These are phyloP conservation scores for Sphaerophoria taeniata DNA, from an alignment of 2,888 invertebrate genomes.

Conservation along the genomic window DNA sequence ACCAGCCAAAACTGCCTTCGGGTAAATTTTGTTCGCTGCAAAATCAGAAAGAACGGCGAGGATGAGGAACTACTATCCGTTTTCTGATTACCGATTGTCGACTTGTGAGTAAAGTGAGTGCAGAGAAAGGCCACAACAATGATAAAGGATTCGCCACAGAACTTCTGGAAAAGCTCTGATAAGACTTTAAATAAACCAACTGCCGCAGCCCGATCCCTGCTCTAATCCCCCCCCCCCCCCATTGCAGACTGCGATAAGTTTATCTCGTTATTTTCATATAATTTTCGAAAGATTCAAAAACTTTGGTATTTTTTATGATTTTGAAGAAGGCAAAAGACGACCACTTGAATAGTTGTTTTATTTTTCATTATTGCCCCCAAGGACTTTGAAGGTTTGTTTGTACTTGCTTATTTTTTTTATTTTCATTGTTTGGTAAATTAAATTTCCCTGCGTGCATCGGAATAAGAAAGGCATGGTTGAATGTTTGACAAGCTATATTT, in stretches of 20 bases:
- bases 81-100: slow-evolving; percentile 68
- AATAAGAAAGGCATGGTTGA: too few relatives aligned
- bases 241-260: slow-evolving; percentile 57
- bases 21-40: slow-evolving; percentile 49
- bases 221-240: slow-evolving; percentile 9
- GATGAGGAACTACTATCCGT: too few relatives aligned
- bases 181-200: slow-evolving; percentile 69
- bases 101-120: neutral
- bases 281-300: slow-evolving; percentile 72
- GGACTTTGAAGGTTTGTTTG: neutral
- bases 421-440: neutral
- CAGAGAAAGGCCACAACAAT: slow-evolving; percentile 43
- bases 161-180: slow-evolving; percentile 70
- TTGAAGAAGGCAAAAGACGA: slow-evolving; percentile 30
- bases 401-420: neutral
- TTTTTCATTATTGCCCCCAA: slow-evolving; percentile 39
- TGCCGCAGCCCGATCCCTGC: neutral
- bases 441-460: too few relatives aligned
- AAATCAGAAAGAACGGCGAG: slow-evolving; percentile 37
- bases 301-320: slow-evolving; percentile 10
- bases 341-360: slow-evolving; percentile 50
- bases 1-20: slow-evolving; percentile 24
- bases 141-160: slow-evolving; percentile 59
- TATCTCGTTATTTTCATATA: slow-evolving; percentile 73
- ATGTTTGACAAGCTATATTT: too few relatives aligned